Percentiles rank a stretch among this genome's conserved stretches.
Evolutionary conservation across 2,797 vertebrate genomes (phyloP).

Genomic region (Eulemur rubriventer): DNA sequence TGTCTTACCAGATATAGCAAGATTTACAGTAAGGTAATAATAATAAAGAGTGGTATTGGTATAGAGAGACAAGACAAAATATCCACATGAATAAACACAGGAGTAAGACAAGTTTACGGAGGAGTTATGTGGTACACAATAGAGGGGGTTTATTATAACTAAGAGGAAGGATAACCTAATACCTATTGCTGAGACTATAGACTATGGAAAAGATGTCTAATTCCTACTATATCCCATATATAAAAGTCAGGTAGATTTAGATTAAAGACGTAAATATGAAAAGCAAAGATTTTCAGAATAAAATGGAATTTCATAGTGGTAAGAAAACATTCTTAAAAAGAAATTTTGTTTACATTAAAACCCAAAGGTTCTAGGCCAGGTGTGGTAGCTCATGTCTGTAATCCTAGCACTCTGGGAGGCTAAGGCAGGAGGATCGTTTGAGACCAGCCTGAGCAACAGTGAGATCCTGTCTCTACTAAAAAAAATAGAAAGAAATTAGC

Average conservation of each 20-base stretch:
- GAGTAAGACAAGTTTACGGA: background rate
- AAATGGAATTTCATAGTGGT: background rate
- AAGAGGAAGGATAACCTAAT: background rate
- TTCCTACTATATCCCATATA: background rate
- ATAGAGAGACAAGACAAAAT: background rate
- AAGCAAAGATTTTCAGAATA: constrained; percentile 23
- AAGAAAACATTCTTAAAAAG: background rate
- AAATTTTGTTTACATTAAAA: background rate
- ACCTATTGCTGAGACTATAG: background rate
- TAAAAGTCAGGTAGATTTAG: background rate
- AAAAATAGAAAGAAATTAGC: too few relatives aligned
- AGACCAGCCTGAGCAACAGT: too few relatives aligned
- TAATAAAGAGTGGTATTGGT: background rate
- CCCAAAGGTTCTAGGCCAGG: background rate
- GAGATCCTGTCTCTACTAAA: too few relatives aligned
- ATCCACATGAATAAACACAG: background rate
- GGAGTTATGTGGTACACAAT: background rate
- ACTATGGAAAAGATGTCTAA: background rate
- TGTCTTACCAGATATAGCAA: background rate
- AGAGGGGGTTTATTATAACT: background rate
- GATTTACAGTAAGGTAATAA: background rate
- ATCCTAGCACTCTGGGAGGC: too few relatives aligned
- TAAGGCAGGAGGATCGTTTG: too few relatives aligned
- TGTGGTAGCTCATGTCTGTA: too few relatives aligned
- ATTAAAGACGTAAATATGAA: background rate